phyloP scores from a whole-genome alignment of 1,140 invertebrate species.

The Ceratosolen solmsi region DNA sequence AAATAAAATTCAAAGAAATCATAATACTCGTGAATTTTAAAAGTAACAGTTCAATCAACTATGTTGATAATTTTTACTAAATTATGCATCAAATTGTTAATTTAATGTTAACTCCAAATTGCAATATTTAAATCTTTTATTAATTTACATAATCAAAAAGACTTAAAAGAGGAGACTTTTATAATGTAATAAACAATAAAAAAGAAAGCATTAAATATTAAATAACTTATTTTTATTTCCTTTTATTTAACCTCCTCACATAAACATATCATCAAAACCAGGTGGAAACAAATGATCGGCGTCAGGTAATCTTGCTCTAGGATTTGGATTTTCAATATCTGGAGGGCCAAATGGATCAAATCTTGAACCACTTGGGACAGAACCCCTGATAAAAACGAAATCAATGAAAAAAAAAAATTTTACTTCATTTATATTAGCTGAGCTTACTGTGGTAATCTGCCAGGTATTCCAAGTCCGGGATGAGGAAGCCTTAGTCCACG shows the following conservation, averaged over 20 bases:
- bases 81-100: too few relatives aligned
- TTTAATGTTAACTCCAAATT: too few relatives aligned
- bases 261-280: slow-evolving; percentile 84
- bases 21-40: too few relatives aligned
- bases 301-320: slow-evolving; percentile 74
- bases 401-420: slow-evolving; percentile 43
- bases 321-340: slow-evolving; percentile 68
- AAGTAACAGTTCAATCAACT: too few relatives aligned
- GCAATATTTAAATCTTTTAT: too few relatives aligned
- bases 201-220: too few relatives aligned
- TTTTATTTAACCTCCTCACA: slow-evolving; percentile 70
- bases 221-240: too few relatives aligned
- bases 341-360: slow-evolving; percentile 88
- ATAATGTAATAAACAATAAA: too few relatives aligned
- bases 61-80: too few relatives aligned
- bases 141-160: too few relatives aligned
- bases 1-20: too few relatives aligned
- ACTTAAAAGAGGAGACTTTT: too few relatives aligned
- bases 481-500: slow-evolving; percentile 6
- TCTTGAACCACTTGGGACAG: slow-evolving; percentile 83
- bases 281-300: slow-evolving; percentile 85
- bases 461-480: slow-evolving; percentile 73
- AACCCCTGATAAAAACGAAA: slow-evolving; percentile 73
- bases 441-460: slow-evolving; percentile 75
- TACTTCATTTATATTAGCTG: slow-evolving; percentile 12